A percentile compares a stretch with the other conserved stretches of the same genome.
These are phyloP conservation scores for Rhabdomys dilectus DNA, from an alignment of 2,113 vertebrate genomes.

Conservation along the genomic window DNA sequence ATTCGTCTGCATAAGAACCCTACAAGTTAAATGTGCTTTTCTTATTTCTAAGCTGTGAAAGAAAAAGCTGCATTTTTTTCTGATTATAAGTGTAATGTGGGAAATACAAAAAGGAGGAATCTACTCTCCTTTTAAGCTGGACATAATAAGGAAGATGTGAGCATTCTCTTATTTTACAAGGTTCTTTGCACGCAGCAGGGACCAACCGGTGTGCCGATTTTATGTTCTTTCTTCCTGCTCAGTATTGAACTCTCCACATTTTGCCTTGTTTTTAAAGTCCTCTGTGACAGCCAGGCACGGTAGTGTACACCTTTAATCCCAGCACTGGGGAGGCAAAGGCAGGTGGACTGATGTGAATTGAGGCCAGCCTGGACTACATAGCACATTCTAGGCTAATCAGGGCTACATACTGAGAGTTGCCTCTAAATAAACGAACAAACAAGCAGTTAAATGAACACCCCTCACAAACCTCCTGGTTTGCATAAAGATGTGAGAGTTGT, in stretches of 20 bases:
- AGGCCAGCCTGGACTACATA: not conserved
- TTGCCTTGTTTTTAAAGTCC: slow-evolving; percentile 1
- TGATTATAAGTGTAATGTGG: slow-evolving; percentile 35
- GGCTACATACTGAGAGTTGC: not conserved
- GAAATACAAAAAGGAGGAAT: slow-evolving; percentile 7
- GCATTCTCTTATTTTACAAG: not conserved
- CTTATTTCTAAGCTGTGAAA: slow-evolving; percentile 46
- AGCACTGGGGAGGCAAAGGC: not conserved
- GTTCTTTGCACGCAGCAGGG: not conserved
- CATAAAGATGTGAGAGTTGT: not conserved
- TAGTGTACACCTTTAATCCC: not conserved
- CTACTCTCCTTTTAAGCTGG: not conserved
- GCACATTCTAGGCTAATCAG: not conserved
- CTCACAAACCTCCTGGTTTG: not conserved
- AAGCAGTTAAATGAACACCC: not conserved
- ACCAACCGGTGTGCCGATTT: not conserved
- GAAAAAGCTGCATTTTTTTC: not conserved
- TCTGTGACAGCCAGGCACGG: not conserved
- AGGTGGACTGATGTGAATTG: not conserved
- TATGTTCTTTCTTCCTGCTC: slow-evolving; percentile 30
- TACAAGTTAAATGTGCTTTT: slow-evolving; percentile 44
- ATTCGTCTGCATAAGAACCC: slow-evolving; percentile 26
- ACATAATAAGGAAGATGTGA: not conserved
- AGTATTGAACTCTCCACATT: not conserved
- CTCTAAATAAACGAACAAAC: not conserved